Base-by-base conservation (phyloP, 2,797 vertebrate genomes). In the Glyptemys insculpta region DNA sequence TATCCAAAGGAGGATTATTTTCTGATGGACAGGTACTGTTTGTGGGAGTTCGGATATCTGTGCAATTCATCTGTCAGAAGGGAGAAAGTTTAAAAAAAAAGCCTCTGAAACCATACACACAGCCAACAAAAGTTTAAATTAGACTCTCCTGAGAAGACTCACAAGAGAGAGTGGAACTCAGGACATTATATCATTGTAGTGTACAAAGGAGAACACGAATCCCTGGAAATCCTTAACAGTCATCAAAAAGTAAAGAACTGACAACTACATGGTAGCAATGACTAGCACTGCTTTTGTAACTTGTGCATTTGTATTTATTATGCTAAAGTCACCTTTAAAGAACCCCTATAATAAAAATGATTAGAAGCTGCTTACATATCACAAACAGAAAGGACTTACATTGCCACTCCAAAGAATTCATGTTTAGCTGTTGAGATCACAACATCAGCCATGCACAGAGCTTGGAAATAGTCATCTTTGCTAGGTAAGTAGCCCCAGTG, bases 351-450 rank as follows among this genome's bases (percentile, higher is more conserved):
- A 91, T 62, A 91, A 87, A 72, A 83, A 93, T 92, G 84, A 96
- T 96, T 49, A 98, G 94, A 97, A 96, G 87, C 37, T 93, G 94
- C 87, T 96, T 97, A 85, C 54, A 12, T 87, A 93, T 82, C 92
- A 94, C 94, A 97, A 97, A 97, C 37, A 95, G 95, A 95, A 97
- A 95, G 81, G 96, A 99, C 99, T 99, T 98, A 99, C 99, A 99
- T 99, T 87, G 99, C 99, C 85, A 99, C 99, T 12, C 99, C 99
- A 91, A 99, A 99, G 98, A 99, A 99, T 98, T 99, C 99, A 15
- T 99, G 99, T 93, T 98, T 99, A 97, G 99, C 99, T 56, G 99
- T 99, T 78, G 99, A 99, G 98, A 99, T 91, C 93, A 99, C 99
- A 94, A 99, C 99, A 94, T 99, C 99, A 10, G 99, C 99, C 94